Evolutionary conservation across 2,888 invertebrate species (phyloP), one percentile per base, ranked within the genome.

Genomic region (Oscheius sp.): DNA sequence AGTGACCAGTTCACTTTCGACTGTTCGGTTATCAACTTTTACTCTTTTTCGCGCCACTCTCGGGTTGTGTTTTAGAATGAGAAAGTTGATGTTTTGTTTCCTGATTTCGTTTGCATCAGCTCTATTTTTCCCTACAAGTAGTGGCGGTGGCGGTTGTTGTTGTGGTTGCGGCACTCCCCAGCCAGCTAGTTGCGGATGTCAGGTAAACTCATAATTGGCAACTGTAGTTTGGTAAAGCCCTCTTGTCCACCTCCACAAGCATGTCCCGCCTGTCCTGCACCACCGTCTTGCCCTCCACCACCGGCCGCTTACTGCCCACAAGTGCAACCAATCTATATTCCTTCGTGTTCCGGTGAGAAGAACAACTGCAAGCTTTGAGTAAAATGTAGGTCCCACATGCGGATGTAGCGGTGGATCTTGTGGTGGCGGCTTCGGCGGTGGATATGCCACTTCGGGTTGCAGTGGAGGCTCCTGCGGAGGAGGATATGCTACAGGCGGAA

Each of bases 161-260:
- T 78, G 82, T 64, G 80, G 82, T 45, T 80, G 82, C 59, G 78
- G 78, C 16, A 78, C 77, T 66, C 81, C 79, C 2, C 79, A 78
- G 69, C 79, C 81, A 13, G 63, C 79, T 43, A 75, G 74, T 69
- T 80, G 81, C 68, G 79, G 79, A 53, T 82, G 81, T 69, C 43
- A 55, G 27, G 72, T 49, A 35, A 2, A 12, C 61, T 12, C 35
- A 0, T 23, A 13, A 18, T 16, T 13, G 12, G 35, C 35, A 35
- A 5, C 27, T 2, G 6, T 2, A 49, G 7, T 7, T 35, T 6
- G 16, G 45, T 49, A 25, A 58, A 68, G 43, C 35, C 43, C 16
- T 7, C 43, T 18, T 69, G 68, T n/a, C 74, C 41, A 63, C 74
- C 74, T 77, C 69, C 76, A 0, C 74, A 75, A 52, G 45, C 74